These are phyloP conservation scores for Germaria angustata DNA, from an alignment of 2,888 invertebrate genomes.

Conservation along the genomic window DNA sequence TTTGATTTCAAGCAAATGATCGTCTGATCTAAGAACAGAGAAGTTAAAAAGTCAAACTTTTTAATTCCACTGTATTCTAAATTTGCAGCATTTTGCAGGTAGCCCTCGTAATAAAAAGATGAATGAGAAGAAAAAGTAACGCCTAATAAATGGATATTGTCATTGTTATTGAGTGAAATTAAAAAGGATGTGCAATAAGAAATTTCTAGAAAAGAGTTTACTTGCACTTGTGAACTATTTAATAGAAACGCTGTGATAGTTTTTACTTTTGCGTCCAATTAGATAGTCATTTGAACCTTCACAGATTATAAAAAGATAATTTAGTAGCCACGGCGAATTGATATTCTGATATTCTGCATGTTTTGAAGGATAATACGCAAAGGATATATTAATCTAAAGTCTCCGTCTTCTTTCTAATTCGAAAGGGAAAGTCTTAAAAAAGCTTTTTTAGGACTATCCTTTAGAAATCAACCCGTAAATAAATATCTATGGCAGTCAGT, in stretches of 20 bases:
- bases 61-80: too few relatives aligned
- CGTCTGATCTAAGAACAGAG: too few relatives aligned
- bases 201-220: background rate
- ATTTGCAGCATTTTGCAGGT: too few relatives aligned
- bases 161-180: slow-evolving; percentile 38
- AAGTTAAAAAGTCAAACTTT: too few relatives aligned
- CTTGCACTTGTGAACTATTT: too few relatives aligned
- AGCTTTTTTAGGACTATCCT: background rate
- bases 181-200: slow-evolving; percentile 2
- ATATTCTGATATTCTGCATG: too few relatives aligned
- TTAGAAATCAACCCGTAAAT: background rate
- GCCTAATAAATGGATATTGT: slow-evolving; percentile 16
- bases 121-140: background rate
- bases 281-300: background rate
- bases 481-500: background rate
- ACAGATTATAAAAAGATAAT: background rate
- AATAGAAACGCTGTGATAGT: too few relatives aligned
- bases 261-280: too few relatives aligned
- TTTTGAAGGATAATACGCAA: too few relatives aligned
- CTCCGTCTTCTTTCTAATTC: background rate
- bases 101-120: background rate
- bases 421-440: background rate
- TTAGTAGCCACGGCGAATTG: background rate
- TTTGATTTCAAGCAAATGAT: too few relatives aligned
- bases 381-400: background rate